These are phyloP conservation scores for Steromphala cineraria DNA, from an alignment of 2,888 invertebrate genomes.

Conservation along the genomic window DNA sequence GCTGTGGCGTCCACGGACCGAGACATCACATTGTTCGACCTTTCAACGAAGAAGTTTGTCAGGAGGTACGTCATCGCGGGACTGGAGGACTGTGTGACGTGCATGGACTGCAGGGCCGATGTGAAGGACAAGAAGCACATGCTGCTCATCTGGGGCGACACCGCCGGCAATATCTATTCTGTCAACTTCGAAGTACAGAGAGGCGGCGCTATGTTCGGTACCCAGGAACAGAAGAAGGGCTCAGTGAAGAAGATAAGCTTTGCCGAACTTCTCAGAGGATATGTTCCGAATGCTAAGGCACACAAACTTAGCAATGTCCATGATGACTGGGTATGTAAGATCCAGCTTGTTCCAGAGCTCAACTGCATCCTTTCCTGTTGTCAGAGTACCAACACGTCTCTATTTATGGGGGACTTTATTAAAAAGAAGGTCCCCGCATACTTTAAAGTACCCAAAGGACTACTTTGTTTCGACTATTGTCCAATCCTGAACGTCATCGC, in stretches of 20 bases:
- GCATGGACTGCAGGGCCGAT: conserved; percentile 81
- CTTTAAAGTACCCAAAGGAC: conserved; percentile 79
- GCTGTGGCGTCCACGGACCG: conserved; percentile 86
- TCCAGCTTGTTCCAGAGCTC: conserved; percentile 82
- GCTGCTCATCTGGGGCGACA: conserved; percentile 85
- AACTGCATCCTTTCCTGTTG: conserved; percentile 84
- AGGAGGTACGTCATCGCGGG: conserved; percentile 79
- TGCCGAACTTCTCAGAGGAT: conserved; percentile 51
- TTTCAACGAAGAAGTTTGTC: conserved; percentile 79
- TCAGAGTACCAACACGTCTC: conserved; percentile 77
- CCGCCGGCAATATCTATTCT: conserved; percentile 79
- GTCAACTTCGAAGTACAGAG: conserved; percentile 51
- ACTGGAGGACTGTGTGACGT: conserved; percentile 79
- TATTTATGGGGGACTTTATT: conserved; percentile 81
- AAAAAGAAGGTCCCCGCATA: conserved; percentile 76
- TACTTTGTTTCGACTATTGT: conserved; percentile 74
- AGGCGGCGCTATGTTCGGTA: conserved; percentile 33
- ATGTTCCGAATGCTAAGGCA: conserved; percentile 78
- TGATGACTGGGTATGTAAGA: conserved; percentile 83
- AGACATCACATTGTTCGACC: conserved; percentile 84
- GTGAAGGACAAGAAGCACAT: conserved; percentile 78
- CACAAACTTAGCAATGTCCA: conserved; percentile 78
- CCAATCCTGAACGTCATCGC: conserved; percentile 65
- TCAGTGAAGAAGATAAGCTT: conserved; percentile 48
- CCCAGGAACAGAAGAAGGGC: conserved; percentile 43